These are phyloP conservation scores for Drosophila paramelanica DNA, from an alignment of 2,888 invertebrate genomes.

Conservation along the genomic window DNA sequence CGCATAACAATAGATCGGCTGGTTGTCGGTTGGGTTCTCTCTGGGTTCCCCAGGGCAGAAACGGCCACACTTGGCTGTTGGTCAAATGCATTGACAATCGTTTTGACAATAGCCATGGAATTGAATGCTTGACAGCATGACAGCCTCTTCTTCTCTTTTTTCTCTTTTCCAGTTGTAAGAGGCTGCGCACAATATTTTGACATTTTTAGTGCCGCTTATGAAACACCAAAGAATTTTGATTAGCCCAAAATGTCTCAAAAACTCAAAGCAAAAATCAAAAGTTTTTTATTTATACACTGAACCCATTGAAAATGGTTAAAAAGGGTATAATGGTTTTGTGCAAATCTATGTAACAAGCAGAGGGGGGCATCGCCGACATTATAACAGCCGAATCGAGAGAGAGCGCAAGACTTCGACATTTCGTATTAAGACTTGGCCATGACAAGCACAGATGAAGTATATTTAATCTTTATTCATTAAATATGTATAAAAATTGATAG, in stretches of 20 bases:
- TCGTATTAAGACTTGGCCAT: too few species aligned
- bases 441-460: too few species aligned
- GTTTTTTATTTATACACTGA: neutral
- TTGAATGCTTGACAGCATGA: slow-evolving; percentile 72
- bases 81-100: slow-evolving; percentile 42
- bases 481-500: too few species aligned
- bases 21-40: slow-evolving; percentile 6
- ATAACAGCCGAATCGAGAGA: too few species aligned
- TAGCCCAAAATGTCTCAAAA: slow-evolving; percentile 25
- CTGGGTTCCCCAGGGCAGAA: neutral
- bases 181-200: slow-evolving; percentile 78
- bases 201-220: slow-evolving; percentile 75
- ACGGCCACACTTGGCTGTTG: slow-evolving; percentile 4
- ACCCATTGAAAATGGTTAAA: too few species aligned
- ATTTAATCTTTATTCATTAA: too few species aligned
- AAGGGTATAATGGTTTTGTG: too few species aligned
- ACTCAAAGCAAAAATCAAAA: slow-evolving; percentile 30
- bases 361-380: too few species aligned
- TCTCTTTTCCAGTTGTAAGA: slow-evolving; percentile 8
- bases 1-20: slow-evolving; percentile 53
- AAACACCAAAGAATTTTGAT: slow-evolving; percentile 61
- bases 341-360: too few species aligned
- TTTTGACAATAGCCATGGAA: slow-evolving; percentile 59
- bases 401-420: too few species aligned
- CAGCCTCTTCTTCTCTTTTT: slow-evolving; percentile 47